Percentiles rank a stretch among this genome's conserved stretches.
Conservation (phyloP, 2,888 invertebrate species). For the Microplitis deprimator region DNA sequence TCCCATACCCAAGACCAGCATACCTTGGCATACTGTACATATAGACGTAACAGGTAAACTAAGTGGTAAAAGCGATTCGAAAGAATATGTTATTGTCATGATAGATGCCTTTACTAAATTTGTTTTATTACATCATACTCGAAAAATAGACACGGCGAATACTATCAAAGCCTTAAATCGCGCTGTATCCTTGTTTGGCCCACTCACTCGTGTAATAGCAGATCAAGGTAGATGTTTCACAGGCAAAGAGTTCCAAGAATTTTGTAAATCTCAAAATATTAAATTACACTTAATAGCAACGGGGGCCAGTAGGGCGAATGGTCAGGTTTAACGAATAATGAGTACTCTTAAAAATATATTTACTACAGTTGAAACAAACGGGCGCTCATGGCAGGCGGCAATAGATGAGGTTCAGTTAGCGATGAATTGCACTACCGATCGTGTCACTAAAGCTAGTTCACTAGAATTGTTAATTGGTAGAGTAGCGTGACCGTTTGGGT, state of each 20-base stretch:
- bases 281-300: slow-evolving; percentile 54
- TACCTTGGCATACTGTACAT: too few relatives aligned
- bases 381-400: slow-evolving; percentile 55
- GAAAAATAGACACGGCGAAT: slow-evolving; percentile 18
- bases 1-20: too few relatives aligned
- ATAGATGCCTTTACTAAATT: too few relatives aligned
- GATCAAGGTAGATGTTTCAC: slow-evolving; percentile 45
- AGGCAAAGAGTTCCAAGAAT: slow-evolving; percentile 45
- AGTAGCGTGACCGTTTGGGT: not conserved
- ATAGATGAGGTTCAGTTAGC: slow-evolving; percentile 55
- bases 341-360: slow-evolving; percentile 42
- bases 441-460: slow-evolving; percentile 17
- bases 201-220: slow-evolving; percentile 47
- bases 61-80: too few relatives aligned
- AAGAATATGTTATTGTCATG: too few relatives aligned
- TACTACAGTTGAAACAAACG: slow-evolving; percentile 48
- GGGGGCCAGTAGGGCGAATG: slow-evolving; percentile 55
- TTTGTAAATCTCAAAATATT: slow-evolving; percentile 40
- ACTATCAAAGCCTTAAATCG: slow-evolving; percentile 41
- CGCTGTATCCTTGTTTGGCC: slow-evolving; percentile 44
- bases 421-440: slow-evolving; percentile 50
- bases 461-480: slow-evolving; percentile 56
- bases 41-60: too few relatives aligned
- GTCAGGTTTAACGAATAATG: slow-evolving; percentile 56
- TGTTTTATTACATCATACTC: too few relatives aligned